Base-by-base conservation (phyloP, 2,113 vertebrate species). In the Acrocephalus kingi region DNA sequence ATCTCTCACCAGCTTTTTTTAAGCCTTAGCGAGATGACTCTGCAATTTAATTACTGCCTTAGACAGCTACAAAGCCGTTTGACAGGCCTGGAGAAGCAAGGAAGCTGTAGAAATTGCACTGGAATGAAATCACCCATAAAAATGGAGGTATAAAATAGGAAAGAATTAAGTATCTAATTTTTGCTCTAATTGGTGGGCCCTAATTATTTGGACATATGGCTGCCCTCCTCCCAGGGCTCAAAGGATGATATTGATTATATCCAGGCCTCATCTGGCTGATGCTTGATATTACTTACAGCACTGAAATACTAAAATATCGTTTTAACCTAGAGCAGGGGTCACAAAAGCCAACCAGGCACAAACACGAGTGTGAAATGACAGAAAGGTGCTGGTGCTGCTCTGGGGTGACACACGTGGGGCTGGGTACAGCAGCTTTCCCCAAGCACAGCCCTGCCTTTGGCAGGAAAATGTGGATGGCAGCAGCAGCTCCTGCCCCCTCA, bases 1-100 rank as follows among this genome's bases (percentile, higher is more conserved):
- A 95, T 88, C 87, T 62, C 84, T 66, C 77, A 54, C 13, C 52
- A 62, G 80, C 31, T 61, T 82, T 82, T 77, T 85, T 84, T 69
- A 81, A 96, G 72, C 81, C 75, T 66, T 12, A 73, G 74, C 71
- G 69, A 75, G 85, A 96, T 85, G 86, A 90, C 94, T 67, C 15
- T 68, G 91, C 93, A 94, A 37, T 91, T 94, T 87, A 68, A 84
- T 76, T 91, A 71, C 56, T 48, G 67, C 54, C 67, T 83, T 13
- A 43, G 58, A 64, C 35, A 59, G 72, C 61, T 23, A 69, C 45
- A 69, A 66, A 85, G 51, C 54, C 33, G 27, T 45, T 3, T 48
- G 35, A 76, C 28, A 54, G 49, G 71, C 28, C 23, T 43, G 58
- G 7, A 52, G 69, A 24, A 54, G 18, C 22, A n/a, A 75, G 68